phyloP scores from a whole-genome alignment of 2,797 vertebrate genomes.

The Gymnoscopelus braueri region DNA sequence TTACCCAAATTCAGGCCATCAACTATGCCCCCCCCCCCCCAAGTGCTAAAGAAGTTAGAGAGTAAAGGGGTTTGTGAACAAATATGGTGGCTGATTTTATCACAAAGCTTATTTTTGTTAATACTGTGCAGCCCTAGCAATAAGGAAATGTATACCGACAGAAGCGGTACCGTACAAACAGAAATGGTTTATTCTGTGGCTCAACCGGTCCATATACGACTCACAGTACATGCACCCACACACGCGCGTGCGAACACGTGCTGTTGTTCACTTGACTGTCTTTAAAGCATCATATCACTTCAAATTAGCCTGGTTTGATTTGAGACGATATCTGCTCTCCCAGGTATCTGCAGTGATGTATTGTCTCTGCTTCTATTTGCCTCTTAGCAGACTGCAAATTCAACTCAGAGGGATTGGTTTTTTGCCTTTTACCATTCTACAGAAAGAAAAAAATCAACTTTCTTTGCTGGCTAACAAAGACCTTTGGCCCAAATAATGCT shows the following conservation, averaged over 20 bases:
- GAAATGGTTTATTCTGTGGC: too few relatives aligned
- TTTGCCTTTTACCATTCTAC: constrained; percentile 16
- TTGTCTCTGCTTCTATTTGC: constrained; percentile 22
- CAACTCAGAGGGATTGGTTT: constrained; percentile 15
- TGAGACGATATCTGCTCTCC: constrained; percentile 9
- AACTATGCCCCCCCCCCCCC: too few relatives aligned
- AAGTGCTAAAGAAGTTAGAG: too few relatives aligned
- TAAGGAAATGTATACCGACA: too few relatives aligned
- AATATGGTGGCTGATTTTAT: too few relatives aligned
- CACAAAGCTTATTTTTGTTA: too few relatives aligned
- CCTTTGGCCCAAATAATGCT: background rate
- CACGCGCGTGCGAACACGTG: background rate
- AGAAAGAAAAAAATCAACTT: background rate
- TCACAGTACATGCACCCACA: constrained; percentile 61
- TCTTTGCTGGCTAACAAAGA: constrained; percentile 23
- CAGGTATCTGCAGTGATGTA: constrained; percentile 3
- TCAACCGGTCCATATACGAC: constrained; percentile 16
- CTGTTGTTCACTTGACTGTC: constrained; percentile 21
- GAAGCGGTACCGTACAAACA: too few relatives aligned
- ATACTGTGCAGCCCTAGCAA: too few relatives aligned
- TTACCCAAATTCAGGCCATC: too few relatives aligned
- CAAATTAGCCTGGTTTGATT: constrained; percentile 2
- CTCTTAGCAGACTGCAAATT: background rate
- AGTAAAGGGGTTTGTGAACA: too few relatives aligned
- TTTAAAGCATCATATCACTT: constrained; percentile 41